Evolutionary conservation across 2,113 vertebrate species (phyloP), one percentile per base, ranked within the genome.

Genomic region (Condylura cristata): DNA sequence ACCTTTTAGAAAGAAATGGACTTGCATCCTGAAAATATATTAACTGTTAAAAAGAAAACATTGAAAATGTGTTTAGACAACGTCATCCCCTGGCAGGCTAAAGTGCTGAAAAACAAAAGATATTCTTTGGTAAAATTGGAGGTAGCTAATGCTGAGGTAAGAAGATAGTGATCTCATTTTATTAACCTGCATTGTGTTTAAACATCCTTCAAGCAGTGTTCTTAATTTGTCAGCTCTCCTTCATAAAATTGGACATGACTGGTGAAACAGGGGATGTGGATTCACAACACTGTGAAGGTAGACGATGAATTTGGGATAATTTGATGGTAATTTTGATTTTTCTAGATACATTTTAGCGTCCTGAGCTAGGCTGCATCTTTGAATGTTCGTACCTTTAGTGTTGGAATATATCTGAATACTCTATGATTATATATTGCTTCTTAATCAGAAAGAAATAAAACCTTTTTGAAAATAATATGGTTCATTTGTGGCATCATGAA

Each of bases 31-130:
- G 93, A 79, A 95, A 97, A 92, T 97, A 98, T 97, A 93, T 97
- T 94, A 95, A 90, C 86, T 98, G 85, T 94, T 97, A 95, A 97
- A 97, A 93, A 89, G 96, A 98, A 97, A 94, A 96, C 92, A 97
- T 90, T 96, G 96, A 86, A 97, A 94, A 97, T 97, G 96, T 91
- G 83, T 97, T 97, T 97, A 95, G 88, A 96, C 53, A 97, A 93
- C 95, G 96, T 96, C 95, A 91, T 95, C 86, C 28, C 26, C 93
- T 96, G 89, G 95, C 97, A 98, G 93, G 92, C 81, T 86, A 75
- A 94, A 95, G 86, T 93, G 97, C 95, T 89, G 84, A 96, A 97
- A 94, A 96, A 87, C 87, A 95, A 96, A 97, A 96, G 94, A 90
- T 96, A 81, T 44, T 89, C 93, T 95, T 97, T 97, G 95, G 92